Evolutionary conservation across 2,888 invertebrate species (phyloP).

Genomic region (Troides helena): DNA sequence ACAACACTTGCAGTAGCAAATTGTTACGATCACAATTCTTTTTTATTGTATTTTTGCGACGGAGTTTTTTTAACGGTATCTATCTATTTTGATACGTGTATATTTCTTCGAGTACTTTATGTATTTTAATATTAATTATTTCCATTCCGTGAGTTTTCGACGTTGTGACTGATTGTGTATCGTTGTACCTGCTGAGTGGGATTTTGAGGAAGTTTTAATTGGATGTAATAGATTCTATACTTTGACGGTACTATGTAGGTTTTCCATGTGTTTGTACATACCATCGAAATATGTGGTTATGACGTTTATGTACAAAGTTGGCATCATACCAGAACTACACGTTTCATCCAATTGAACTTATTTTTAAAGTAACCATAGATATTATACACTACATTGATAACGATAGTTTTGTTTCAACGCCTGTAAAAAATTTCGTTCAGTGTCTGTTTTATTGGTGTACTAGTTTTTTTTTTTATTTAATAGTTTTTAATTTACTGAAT

Average conservation of each 20-base stretch:
- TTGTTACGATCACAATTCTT: slow-evolving; percentile 70
- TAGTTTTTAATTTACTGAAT: slow-evolving; percentile 56
- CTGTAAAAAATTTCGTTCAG: slow-evolving; percentile 54
- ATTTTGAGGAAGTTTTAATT: slow-evolving; percentile 45
- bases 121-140: slow-evolving; percentile 71
- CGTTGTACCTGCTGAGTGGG: slow-evolving; percentile 60
- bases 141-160: slow-evolving; percentile 75
- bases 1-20: slow-evolving; percentile 49
- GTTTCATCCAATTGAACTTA: slow-evolving; percentile 41
- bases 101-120: slow-evolving; percentile 73
- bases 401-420: slow-evolving; percentile 45
- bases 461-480: slow-evolving; percentile 49
- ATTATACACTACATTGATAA: slow-evolving; percentile 38
- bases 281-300: slow-evolving; percentile 26
- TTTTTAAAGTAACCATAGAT: slow-evolving; percentile 41
- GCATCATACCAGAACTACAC: slow-evolving; percentile 54
- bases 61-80: slow-evolving; percentile 61
- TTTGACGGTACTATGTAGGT: slow-evolving; percentile 40
- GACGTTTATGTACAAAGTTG: slow-evolving; percentile 35
- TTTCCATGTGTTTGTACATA: slow-evolving; percentile 39
- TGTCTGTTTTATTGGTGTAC: slow-evolving; percentile 67
- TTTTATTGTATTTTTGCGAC: slow-evolving; percentile 60
- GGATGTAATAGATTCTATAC: slow-evolving; percentile 42
- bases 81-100: slow-evolving; percentile 62
- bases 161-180: slow-evolving; percentile 65